Percentiles rank a stretch among this genome's conserved stretches.
Conservation (phyloP, 2,113 vertebrate species). For the Phoenicopterus ruber region DNA sequence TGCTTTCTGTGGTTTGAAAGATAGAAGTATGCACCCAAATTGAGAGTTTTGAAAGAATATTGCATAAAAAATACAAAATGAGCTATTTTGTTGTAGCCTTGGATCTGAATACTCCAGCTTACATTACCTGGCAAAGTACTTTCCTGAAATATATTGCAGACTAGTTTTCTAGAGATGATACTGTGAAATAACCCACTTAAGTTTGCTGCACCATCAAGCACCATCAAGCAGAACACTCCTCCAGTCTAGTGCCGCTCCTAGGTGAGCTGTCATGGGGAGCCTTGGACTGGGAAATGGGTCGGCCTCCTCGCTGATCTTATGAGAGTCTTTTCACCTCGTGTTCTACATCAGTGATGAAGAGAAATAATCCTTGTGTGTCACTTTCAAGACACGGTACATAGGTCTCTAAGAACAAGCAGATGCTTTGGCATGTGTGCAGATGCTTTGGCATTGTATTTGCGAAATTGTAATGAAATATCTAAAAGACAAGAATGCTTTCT, state of each 20-base stretch:
- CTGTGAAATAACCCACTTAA: neutral
- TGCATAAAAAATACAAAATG: neutral
- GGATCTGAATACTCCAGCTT: neutral
- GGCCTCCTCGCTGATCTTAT: no score
- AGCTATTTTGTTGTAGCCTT: neutral
- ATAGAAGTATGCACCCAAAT: no score
- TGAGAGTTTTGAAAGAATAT: neutral
- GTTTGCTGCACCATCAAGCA: neutral
- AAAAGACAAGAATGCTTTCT: neutral
- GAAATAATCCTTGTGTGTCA: neutral
- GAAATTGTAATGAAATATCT: neutral
- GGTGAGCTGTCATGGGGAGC: neutral
- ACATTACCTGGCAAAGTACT: neutral
- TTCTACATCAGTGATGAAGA: neutral
- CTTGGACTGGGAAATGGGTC: rapidly evolving
- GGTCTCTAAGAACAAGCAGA: neutral
- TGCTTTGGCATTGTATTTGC: neutral
- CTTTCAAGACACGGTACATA: rapidly evolving
- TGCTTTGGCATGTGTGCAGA: neutral
- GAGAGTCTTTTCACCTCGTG: rapidly evolving
- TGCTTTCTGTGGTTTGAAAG: neutral
- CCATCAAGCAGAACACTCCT: rapidly evolving
- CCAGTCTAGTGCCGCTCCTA: neutral
- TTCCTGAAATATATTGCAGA: neutral
- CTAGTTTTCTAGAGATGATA: neutral